A percentile compares a stretch with the other conserved stretches of the same genome.
Conservation (phyloP, 2,888 invertebrate genomes). For the Epirrhoe tristata region DNA sequence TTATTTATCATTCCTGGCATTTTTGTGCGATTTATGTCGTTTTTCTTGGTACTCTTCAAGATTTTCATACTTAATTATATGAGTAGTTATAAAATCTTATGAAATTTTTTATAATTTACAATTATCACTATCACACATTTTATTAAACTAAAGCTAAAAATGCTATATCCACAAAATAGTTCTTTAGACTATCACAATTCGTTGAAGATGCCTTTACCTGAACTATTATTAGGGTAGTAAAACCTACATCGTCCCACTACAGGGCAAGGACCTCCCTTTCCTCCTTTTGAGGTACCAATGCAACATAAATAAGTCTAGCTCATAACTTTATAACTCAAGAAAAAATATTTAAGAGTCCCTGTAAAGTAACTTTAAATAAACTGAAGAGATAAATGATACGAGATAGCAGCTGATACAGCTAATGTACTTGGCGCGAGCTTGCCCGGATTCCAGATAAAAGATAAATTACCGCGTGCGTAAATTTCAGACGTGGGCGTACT, state of each 20-base stretch:
- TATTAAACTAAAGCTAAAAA: too few relatives aligned
- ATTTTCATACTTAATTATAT: not conserved
- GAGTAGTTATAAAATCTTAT: too few relatives aligned
- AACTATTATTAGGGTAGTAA: too few relatives aligned
- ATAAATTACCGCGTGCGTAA: conserved; percentile 54
- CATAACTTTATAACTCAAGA: not conserved
- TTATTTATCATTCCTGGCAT: conserved; percentile 10
- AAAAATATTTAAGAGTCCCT: not conserved
- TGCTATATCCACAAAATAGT: too few relatives aligned
- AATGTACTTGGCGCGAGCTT: conserved; percentile 45
- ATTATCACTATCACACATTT: too few relatives aligned
- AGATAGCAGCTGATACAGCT: conserved; percentile 50
- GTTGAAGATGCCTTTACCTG: too few relatives aligned
- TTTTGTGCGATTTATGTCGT: not conserved
- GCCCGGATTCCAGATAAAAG: conserved; percentile 51
- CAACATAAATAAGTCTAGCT: not conserved
- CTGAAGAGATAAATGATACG: conserved; percentile 48
- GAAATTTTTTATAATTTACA: too few relatives aligned
- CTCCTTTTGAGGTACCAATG: too few relatives aligned
- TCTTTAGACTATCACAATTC: too few relatives aligned
- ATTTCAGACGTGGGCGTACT: conserved; percentile 36
- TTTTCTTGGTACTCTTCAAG: not conserved
- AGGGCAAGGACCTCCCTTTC: too few relatives aligned
- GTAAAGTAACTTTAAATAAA: conserved; percentile 7
- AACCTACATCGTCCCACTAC: too few relatives aligned